phyloP scores from a whole-genome alignment of 2,888 invertebrate genomes.

The Callinectes sapidus region DNA sequence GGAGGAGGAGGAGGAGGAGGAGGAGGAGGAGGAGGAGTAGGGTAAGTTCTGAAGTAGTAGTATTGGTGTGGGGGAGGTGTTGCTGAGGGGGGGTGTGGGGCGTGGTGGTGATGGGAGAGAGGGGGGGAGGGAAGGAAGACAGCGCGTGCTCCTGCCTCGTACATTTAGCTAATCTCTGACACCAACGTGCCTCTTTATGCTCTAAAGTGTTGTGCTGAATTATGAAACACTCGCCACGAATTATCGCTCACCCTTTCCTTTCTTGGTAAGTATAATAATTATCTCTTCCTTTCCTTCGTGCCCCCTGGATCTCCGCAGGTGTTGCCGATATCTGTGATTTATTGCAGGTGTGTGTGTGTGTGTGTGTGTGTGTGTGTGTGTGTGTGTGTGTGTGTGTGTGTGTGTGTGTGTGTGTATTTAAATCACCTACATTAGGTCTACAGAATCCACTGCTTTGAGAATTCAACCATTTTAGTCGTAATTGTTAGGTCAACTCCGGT shows the following conservation, averaged over 20 bases:
- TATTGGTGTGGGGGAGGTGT: neutral
- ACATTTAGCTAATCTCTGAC: conserved; percentile 12
- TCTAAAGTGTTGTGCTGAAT: conserved; percentile 24
- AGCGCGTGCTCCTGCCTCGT: neutral
- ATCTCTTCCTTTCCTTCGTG: neutral
- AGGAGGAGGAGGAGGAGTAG: neutral
- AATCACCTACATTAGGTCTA: neutral
- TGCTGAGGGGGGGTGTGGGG: neutral
- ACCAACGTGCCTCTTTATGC: conserved; percentile 22
- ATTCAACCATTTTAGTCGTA: neutral
- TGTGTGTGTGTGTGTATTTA: neutral
- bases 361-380: conserved; percentile 12
- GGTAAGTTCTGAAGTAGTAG: neutral
- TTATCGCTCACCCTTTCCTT: conserved; percentile 18
- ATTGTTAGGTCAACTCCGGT: neutral
- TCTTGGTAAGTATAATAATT: conserved; percentile 29
- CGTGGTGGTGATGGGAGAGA: neutral
- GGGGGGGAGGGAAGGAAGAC: neutral
- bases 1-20: neutral
- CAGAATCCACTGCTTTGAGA: neutral
- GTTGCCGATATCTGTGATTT: neutral
- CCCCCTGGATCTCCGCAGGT: neutral
- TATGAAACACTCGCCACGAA: conserved; percentile 30
- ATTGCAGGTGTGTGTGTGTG: conserved; percentile 3
- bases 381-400: neutral